phyloP scores from a whole-genome alignment of 2,888 invertebrate genomes.

The Archips crataeganus region DNA sequence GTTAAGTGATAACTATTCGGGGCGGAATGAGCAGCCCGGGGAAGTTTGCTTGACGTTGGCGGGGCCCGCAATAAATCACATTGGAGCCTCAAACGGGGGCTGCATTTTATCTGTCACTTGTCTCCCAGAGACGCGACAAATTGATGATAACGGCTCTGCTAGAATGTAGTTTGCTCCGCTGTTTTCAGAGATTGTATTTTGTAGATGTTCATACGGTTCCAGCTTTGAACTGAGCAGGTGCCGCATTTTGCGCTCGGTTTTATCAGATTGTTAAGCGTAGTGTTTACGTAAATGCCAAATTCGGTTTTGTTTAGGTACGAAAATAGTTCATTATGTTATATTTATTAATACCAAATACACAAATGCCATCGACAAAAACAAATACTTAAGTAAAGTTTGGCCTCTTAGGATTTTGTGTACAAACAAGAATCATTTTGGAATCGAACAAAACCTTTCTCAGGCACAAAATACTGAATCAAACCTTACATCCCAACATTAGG shows the following conservation, averaged over 20 bases:
- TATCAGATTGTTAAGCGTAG: neutral
- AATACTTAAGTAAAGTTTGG: no score
- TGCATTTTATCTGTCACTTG: conserved; percentile 74
- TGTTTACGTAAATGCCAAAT: neutral
- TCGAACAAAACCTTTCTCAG: no score
- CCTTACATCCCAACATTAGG: no score
- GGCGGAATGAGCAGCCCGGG: conserved; percentile 45
- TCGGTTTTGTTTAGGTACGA: neutral
- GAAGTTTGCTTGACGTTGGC: conserved; percentile 48
- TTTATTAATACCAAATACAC: no score
- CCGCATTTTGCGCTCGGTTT: neutral
- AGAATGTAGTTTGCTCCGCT: conserved; percentile 37
- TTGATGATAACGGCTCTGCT: conserved; percentile 64
- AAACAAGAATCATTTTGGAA: no score
- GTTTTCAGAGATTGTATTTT: conserved; percentile 30
- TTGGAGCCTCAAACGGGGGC: conserved; percentile 53
- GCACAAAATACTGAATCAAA: no score
- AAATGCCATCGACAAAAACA: no score
- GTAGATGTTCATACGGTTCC: conserved; percentile 19
- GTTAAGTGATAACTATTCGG: conserved; percentile 44
- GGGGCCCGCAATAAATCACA: conserved; percentile 64
- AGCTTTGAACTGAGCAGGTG: conserved; percentile 6
- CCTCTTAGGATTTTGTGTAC: no score
- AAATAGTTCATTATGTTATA: neutral
- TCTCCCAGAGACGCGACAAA: conserved; percentile 60